A percentile compares a stretch with the other conserved stretches of the same genome.
These are phyloP conservation scores for Eriosoma lanigerum DNA, from an alignment of 1,140 invertebrate genomes.

Conservation along the genomic window DNA sequence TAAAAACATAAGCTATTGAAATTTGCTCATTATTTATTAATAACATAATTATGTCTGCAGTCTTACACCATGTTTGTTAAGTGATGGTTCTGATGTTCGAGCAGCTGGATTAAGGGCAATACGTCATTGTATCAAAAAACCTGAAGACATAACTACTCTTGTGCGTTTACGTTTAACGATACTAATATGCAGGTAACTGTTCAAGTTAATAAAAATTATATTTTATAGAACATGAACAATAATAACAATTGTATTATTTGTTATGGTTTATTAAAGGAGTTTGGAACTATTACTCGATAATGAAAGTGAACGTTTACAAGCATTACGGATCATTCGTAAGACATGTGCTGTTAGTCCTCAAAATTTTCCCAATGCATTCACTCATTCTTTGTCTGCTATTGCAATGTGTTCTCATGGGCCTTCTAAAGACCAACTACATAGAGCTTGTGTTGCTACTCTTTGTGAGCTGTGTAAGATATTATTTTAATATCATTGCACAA, in stretches of 20 bases:
- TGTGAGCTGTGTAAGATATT: conserved; percentile 73
- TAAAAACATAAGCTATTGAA: background rate
- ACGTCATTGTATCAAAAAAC: conserved; percentile 76
- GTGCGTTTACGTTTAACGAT: conserved; percentile 79
- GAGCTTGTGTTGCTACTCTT: conserved; percentile 80
- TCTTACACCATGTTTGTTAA: conserved; percentile 77
- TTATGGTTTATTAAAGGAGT: conserved; percentile 61
- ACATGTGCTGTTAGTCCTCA: conserved; percentile 68
- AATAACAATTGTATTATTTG: conserved; percentile 7
- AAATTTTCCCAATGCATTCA: conserved; percentile 67
- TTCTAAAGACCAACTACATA: conserved; percentile 57
- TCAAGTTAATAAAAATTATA: background rate
- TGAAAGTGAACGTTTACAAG: conserved; percentile 86
- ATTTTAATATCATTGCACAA: conserved; percentile 40
- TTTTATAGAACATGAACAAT: background rate
- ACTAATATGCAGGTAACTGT: conserved; percentile 70
- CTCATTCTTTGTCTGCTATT: conserved; percentile 76
- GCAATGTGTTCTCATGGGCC: conserved; percentile 69
- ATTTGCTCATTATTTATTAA: background rate
- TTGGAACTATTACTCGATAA: conserved; percentile 82
- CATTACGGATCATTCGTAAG: conserved; percentile 77
- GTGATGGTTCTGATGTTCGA: conserved; percentile 84
- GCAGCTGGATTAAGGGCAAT: conserved; percentile 82
- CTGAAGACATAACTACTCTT: conserved; percentile 75
- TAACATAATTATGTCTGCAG: conserved; percentile 63